Conservation (phyloP, 2,888 invertebrate species). For the Stictocephala bisonia region DNA sequence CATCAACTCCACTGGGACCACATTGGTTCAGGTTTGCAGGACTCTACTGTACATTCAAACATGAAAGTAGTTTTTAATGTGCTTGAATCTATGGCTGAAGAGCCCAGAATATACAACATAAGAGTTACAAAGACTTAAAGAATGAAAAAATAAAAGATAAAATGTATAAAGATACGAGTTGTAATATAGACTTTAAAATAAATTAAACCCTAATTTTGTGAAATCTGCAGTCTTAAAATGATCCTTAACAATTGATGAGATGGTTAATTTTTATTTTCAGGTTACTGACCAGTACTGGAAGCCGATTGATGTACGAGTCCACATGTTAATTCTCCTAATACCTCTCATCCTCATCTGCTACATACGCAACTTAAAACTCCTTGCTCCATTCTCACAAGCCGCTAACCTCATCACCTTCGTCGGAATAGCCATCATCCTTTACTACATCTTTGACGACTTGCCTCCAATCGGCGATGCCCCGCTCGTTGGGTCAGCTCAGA, state of each 20-base stretch:
- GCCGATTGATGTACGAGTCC: conserved; percentile 65
- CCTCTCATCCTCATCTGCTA: conserved; percentile 78
- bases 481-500: conserved; percentile 66
- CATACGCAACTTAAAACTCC: conserved; percentile 78
- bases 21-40: no score
- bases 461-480: conserved; percentile 68
- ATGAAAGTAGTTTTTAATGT: no score
- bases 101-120: no score
- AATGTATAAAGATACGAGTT: no score
- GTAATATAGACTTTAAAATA: no score
- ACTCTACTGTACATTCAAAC: no score
- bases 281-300: conserved; percentile 65
- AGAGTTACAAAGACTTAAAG: no score
- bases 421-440: conserved; percentile 81
- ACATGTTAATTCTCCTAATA: conserved; percentile 79
- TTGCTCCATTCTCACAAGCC: conserved; percentile 85
- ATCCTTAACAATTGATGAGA: no score
- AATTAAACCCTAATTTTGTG: neutral
- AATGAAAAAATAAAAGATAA: no score
- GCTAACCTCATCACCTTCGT: conserved; percentile 84
- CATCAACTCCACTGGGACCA: no score
- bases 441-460: conserved; percentile 75
- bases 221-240: neutral
- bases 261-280: conserved; percentile 63
- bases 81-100: no score